phyloP scores from a whole-genome alignment of 2,797 vertebrate species.

The Coregonus sp. region DNA sequence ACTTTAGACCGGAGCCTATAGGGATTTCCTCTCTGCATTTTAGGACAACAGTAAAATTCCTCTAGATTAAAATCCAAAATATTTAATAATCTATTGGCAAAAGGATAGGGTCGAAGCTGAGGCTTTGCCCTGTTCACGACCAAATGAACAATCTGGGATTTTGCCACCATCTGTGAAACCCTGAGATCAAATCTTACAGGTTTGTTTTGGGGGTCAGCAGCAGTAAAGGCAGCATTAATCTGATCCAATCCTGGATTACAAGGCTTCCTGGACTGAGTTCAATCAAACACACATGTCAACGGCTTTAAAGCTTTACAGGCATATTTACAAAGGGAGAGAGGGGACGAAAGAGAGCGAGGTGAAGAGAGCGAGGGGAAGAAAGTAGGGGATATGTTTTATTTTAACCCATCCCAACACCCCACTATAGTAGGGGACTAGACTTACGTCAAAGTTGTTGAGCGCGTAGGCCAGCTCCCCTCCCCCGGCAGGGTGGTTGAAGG shows the following conservation, averaged over 20 bases:
- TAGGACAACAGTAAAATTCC: too few relatives aligned
- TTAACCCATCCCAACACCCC: too few relatives aligned
- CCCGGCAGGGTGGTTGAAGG: conserved; percentile 80
- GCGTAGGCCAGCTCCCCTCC: conserved; percentile 94
- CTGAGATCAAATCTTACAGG: conserved; percentile 1
- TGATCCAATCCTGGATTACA: not conserved
- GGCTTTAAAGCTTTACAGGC: not conserved
- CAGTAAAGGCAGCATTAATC: not conserved
- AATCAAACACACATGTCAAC: not conserved
- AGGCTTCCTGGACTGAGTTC: not conserved
- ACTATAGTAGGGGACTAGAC: conserved; percentile 51
- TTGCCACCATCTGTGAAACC: not conserved
- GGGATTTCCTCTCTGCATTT: too few relatives aligned
- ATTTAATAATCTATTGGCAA: too few relatives aligned
- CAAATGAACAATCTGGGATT: not conserved
- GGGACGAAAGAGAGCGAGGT: too few relatives aligned
- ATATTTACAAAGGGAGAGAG: not conserved
- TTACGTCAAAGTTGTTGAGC: conserved; percentile 98
- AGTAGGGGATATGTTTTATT: too few relatives aligned
- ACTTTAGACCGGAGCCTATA: too few relatives aligned
- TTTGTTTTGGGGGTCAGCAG: not conserved
- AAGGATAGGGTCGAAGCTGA: too few relatives aligned
- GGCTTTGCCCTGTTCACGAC: too few relatives aligned
- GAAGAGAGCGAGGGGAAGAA: too few relatives aligned
- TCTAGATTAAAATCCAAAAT: too few relatives aligned